A percentile compares a stretch with the other conserved stretches of the same genome.
Conservation (phyloP, 2,797 vertebrate genomes). For the Vultur gryphus region DNA sequence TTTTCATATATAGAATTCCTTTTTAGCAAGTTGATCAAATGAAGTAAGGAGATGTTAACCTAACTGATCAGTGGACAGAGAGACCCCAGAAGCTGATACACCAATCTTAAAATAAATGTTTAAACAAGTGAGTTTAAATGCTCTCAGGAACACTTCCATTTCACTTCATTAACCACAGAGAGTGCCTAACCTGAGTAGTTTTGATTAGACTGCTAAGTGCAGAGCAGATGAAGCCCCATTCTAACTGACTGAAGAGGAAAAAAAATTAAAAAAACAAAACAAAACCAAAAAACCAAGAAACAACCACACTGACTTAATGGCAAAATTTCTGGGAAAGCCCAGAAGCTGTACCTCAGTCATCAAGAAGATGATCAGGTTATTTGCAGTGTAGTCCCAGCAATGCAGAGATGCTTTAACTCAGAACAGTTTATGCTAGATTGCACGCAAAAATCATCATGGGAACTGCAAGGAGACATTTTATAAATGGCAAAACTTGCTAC, state of each 20-base stretch:
- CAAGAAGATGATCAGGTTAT: neutral
- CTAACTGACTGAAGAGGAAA: neutral
- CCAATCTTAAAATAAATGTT: neutral
- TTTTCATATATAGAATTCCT: neutral
- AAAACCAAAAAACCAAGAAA: accelerated
- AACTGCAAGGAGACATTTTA: neutral
- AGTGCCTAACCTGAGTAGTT: neutral
- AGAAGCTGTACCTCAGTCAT: neutral
- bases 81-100: neutral
- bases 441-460: neutral
- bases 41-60: neutral
- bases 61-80: neutral
- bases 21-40: neutral
- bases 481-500: neutral
- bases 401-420: neutral
- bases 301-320: neutral
- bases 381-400: neutral
- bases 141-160: neutral
- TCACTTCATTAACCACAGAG: neutral
- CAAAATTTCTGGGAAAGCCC: neutral
- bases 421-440: neutral
- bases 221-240: neutral
- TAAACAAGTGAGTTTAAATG: neutral
- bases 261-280: neutral
- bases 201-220: neutral